Conservation (phyloP, 2,888 invertebrate species). For the Lasius fuliginosus region DNA sequence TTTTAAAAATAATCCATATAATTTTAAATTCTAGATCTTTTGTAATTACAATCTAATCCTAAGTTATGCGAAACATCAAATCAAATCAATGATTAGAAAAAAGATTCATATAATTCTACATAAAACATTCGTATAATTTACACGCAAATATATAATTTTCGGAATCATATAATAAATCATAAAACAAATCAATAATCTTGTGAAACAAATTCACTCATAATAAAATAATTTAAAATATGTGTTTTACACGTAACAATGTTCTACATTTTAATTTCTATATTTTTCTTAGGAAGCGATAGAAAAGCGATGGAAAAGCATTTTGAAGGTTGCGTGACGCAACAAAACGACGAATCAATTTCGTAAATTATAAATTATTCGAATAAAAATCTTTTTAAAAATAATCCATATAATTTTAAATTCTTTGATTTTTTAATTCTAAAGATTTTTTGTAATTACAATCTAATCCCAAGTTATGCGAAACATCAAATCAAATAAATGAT, state of each 20-base stretch:
- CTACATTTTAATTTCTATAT: background rate
- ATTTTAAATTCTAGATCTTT: background rate
- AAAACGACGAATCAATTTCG: background rate
- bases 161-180: background rate
- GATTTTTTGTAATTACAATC: background rate
- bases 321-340: background rate
- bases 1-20: constrained; percentile 2
- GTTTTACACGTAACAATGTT: background rate
- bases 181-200: background rate
- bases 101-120: background rate
- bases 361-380: background rate
- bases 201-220: background rate
- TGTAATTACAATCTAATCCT: background rate
- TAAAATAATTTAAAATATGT: background rate
- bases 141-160: constrained; percentile 13
- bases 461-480: background rate
- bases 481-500: background rate
- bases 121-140: constrained; percentile 5
- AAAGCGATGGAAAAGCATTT: background rate
- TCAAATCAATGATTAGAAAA: background rate
- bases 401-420: constrained; percentile 3
- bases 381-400: background rate
- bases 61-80: background rate
- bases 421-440: no score
- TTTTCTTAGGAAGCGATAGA: background rate